Percentiles rank a stretch among this genome's conserved stretches.
phyloP scores from a whole-genome alignment of 2,113 vertebrate genomes.

The Pipa parva region DNA sequence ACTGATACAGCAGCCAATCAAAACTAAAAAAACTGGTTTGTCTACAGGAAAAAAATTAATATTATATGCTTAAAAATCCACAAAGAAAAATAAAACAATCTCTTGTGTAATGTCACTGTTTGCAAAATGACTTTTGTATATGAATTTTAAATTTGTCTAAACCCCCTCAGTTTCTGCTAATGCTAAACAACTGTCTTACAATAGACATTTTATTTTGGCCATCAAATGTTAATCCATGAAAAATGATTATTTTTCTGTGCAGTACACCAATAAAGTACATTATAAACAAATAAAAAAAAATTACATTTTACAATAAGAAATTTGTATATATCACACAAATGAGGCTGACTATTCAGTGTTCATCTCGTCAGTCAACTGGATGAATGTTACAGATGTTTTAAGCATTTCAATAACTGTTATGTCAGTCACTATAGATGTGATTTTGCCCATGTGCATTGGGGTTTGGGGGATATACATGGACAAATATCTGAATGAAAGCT shows the following conservation, averaged over 20 bases:
- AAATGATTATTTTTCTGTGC: neutral
- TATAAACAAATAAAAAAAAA: neutral
- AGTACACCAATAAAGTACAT: neutral
- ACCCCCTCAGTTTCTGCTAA: neutral
- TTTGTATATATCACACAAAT: neutral
- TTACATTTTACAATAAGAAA: neutral
- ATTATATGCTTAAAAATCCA: conserved; percentile 36
- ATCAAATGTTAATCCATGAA: neutral
- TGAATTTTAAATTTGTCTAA: neutral
- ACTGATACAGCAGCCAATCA: conserved; percentile 69
- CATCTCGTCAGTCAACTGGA: neutral
- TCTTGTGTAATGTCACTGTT: neutral
- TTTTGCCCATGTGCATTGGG: no score
- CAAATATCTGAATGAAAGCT: no score
- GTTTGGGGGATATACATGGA: no score
- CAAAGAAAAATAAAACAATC: neutral
- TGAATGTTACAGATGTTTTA: no score
- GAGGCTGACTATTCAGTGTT: neutral
- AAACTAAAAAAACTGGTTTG: conserved; percentile 46
- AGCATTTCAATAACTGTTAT: no score
- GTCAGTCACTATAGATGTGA: no score
- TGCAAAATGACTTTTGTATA: neutral
- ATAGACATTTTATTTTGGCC: neutral
- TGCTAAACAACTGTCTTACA: neutral
- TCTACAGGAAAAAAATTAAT: conserved; percentile 47